phyloP scores from a whole-genome alignment of 2,888 invertebrate species.

The Harmothoe impar region DNA sequence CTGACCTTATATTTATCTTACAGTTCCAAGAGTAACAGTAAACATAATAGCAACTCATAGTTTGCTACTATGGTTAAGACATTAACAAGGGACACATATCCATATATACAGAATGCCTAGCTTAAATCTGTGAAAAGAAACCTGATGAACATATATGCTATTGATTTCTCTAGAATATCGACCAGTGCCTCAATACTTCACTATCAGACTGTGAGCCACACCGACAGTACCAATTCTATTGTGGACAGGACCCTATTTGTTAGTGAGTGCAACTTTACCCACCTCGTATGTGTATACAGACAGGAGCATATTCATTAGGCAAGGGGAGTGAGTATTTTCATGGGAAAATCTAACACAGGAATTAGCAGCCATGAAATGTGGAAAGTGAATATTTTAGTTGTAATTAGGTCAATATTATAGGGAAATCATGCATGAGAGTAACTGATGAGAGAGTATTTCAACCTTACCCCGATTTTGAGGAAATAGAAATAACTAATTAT shows the following conservation, averaged over 20 bases:
- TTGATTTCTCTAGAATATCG: not conserved
- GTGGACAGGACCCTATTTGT: slow-evolving; percentile 42
- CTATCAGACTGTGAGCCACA: not conserved
- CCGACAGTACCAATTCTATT: slow-evolving; percentile 40
- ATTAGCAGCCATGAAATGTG: not conserved
- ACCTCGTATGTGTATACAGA: not conserved
- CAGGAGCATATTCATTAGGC: not conserved
- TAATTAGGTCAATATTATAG: not conserved
- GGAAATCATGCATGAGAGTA: not conserved
- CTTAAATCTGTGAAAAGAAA: not conserved
- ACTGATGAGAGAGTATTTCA: not conserved
- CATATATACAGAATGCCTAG: not conserved
- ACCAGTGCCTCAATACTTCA: not conserved
- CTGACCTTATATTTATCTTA: too few species aligned
- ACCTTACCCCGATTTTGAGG: not conserved
- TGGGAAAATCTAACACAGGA: not conserved
- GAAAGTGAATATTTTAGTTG: not conserved
- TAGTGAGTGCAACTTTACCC: not conserved
- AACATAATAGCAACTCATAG: not conserved
- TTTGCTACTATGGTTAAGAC: not conserved
- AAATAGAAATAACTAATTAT: too few species aligned
- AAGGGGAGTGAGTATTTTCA: not conserved
- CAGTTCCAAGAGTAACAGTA: not conserved
- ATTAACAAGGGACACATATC: not conserved
- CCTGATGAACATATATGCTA: not conserved